phyloP scores from a whole-genome alignment of 37 sponge, comb jelly and placozoan genomes.

The Mnemiopsis leidyi region DNA sequence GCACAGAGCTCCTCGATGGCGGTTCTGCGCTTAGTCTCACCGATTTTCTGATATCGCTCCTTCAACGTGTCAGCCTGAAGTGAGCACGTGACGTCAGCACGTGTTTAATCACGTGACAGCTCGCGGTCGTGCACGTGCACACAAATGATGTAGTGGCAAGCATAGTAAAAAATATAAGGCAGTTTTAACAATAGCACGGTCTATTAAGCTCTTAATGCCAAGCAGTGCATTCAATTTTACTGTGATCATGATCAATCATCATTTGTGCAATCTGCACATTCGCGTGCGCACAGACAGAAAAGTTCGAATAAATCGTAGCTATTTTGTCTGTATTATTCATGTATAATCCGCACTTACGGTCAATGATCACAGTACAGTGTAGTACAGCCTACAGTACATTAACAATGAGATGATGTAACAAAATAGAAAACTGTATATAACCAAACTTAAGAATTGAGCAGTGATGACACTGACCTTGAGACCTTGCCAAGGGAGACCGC shows the following conservation, averaged over 20 bases:
- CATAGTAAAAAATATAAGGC: neutral
- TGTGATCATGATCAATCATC: neutral
- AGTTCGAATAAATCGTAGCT: too few relatives aligned
- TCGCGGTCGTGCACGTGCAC: neutral
- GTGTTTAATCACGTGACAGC: neutral
- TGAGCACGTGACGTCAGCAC: neutral
- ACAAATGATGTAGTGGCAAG: neutral
- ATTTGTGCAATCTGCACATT: too few relatives aligned
- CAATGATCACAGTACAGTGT: too few relatives aligned
- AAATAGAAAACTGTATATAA: too few relatives aligned
- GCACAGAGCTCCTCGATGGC: constrained; percentile 97
- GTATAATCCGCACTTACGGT: too few relatives aligned
- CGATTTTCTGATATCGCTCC: constrained; percentile 98
- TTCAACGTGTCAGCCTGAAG: constrained; percentile 92
- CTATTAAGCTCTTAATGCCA: neutral
- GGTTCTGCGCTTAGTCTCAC: constrained; percentile 96
- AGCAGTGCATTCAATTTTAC: neutral
- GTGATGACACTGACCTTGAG: constrained; percentile 80
- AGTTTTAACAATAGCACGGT: neutral
- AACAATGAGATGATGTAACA: too few relatives aligned
- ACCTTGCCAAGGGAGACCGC: constrained; percentile 98
- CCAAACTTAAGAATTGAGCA: too few relatives aligned
- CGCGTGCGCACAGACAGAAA: too few relatives aligned
- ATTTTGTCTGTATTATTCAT: too few relatives aligned
- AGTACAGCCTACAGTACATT: too few relatives aligned